These are phyloP conservation scores for Sander vitreus DNA, from an alignment of 2,113 vertebrate genomes.

Conservation along the genomic window DNA sequence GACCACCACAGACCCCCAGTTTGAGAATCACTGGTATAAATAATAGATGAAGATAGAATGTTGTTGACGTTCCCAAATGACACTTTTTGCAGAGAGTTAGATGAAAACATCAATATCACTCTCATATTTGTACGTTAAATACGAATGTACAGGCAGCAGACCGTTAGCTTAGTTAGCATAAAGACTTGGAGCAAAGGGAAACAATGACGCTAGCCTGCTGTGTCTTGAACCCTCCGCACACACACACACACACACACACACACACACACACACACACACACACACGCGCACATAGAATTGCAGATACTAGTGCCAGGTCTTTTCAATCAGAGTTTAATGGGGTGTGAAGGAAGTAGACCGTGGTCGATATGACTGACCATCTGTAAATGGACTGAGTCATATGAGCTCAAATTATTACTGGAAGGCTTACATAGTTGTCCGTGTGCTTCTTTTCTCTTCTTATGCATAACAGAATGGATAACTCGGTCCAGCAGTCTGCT, in stretches of 20 bases:
- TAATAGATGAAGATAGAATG: neutral
- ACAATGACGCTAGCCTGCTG: neutral
- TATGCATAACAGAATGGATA: slow-evolving; percentile 12
- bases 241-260: neutral
- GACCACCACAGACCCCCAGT: no score
- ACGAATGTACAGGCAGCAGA: neutral
- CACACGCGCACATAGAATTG: neutral
- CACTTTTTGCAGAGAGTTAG: neutral
- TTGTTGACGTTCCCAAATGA: neutral
- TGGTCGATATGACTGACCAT: slow-evolving; percentile 57
- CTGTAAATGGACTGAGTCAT: slow-evolving; percentile 68
- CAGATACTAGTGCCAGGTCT: slow-evolving; percentile 29
- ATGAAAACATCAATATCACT: neutral
- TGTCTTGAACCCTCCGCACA: neutral
- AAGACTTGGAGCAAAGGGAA: neutral
- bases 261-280: neutral
- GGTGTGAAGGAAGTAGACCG: slow-evolving; percentile 42
- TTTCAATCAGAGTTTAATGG: slow-evolving; percentile 61
- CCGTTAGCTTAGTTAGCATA: neutral
- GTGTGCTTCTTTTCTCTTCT: slow-evolving; percentile 17
- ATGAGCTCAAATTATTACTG: slow-evolving; percentile 67
- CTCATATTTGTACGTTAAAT: neutral
- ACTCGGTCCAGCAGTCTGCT: slow-evolving; percentile 45
- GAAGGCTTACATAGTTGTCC: slow-evolving; percentile 51
- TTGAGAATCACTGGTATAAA: neutral